These are phyloP conservation scores for Nyctibius grandis DNA, from an alignment of 2,797 vertebrate genomes.

Conservation along the genomic window DNA sequence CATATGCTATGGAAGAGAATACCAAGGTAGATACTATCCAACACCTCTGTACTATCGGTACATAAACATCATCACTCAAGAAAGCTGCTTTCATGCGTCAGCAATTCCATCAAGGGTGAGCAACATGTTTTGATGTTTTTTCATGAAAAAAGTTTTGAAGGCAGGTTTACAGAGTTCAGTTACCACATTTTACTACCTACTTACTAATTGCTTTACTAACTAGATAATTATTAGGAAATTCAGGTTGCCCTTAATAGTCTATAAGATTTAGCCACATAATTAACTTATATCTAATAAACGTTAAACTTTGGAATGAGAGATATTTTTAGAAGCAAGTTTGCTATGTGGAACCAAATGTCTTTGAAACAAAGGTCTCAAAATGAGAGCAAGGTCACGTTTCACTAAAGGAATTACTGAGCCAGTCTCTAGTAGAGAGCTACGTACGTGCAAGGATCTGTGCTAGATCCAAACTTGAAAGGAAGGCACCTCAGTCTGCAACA, in stretches of 20 bases:
- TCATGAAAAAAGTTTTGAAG: neutral
- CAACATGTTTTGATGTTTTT: neutral
- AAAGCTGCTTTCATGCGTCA: neutral
- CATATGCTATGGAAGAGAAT: neutral
- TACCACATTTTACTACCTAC: neutral
- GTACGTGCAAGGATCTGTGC: neutral
- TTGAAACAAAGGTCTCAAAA: neutral
- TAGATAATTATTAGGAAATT: neutral
- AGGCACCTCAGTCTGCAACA: neutral
- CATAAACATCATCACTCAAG: neutral
- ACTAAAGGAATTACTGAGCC: neutral
- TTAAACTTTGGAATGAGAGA: neutral
- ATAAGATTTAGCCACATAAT: neutral
- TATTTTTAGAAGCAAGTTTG: neutral
- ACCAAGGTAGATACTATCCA: neutral
- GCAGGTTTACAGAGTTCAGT: neutral
- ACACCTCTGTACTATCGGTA: too few species aligned
- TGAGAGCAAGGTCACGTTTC: neutral
- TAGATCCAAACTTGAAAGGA: neutral
- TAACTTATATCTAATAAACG: neutral
- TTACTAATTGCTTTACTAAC: neutral
- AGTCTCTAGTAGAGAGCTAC: neutral
- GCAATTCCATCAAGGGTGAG: neutral
- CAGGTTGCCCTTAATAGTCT: neutral
- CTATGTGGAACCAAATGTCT: neutral